Conservation (phyloP, 64 coral and sea anemone genomes). For the Porites lutea region DNA sequence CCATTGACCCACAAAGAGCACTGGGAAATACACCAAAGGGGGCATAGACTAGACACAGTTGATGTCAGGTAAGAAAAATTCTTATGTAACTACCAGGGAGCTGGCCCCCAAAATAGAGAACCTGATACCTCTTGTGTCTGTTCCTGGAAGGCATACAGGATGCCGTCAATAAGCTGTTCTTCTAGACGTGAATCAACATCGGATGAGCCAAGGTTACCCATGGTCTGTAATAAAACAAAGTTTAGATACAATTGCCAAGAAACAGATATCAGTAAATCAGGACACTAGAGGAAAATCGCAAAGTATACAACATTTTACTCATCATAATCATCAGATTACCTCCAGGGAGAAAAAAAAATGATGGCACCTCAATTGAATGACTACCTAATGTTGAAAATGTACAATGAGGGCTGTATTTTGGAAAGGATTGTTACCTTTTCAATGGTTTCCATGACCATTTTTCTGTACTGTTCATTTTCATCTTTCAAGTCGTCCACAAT, state of each 20-base stretch:
- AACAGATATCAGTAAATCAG: too few relatives aligned
- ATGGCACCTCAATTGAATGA: too few relatives aligned
- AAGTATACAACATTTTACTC: too few relatives aligned
- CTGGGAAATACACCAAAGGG: too few relatives aligned
- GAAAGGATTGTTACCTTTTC: slow-evolving; percentile 78
- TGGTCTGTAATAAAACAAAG: slow-evolving; percentile 69
- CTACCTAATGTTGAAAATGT: neutral
- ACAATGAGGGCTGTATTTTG: too few relatives aligned
- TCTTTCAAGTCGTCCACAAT: slow-evolving; percentile 99
- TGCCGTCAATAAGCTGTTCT: slow-evolving; percentile 99
- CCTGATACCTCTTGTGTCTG: slow-evolving; percentile 93
- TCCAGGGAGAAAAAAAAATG: too few relatives aligned
- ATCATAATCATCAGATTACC: too few relatives aligned
- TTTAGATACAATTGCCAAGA: neutral
- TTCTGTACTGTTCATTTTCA: slow-evolving; percentile 99
- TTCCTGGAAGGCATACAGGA: slow-evolving; percentile 99
- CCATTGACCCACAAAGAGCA: too few relatives aligned
- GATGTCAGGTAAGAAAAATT: too few relatives aligned
- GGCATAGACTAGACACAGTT: too few relatives aligned
- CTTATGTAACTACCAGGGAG: neutral
- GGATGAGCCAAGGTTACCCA: slow-evolving; percentile 96
- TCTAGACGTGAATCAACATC: slow-evolving; percentile 99
- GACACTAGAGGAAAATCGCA: too few relatives aligned
- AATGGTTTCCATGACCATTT: slow-evolving; percentile 99
- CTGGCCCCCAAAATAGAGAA: neutral